phyloP scores from a whole-genome alignment of 2,797 vertebrate species.

The Coracias cyanogaster region DNA sequence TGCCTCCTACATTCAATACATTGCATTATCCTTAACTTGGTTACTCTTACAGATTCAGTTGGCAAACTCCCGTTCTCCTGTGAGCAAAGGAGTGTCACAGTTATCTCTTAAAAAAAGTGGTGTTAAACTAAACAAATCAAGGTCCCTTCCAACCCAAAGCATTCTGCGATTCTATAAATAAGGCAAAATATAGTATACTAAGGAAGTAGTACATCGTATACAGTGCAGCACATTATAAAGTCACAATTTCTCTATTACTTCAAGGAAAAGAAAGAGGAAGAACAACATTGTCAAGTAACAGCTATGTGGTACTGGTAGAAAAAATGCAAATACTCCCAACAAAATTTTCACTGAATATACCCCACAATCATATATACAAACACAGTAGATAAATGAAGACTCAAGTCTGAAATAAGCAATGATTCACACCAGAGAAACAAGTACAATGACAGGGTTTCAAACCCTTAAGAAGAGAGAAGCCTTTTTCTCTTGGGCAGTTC shows the following conservation, averaged over 20 bases:
- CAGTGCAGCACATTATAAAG: not conserved
- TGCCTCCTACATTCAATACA: not conserved
- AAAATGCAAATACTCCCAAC: not conserved
- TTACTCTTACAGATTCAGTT: not conserved
- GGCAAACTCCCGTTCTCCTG: not conserved
- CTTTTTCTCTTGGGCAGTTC: not conserved
- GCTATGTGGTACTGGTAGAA: not conserved
- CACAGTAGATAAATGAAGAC: not conserved
- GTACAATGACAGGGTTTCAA: not conserved
- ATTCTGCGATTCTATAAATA: not conserved
- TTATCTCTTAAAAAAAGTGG: not conserved
- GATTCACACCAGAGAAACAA: not conserved
- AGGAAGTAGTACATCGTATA: not conserved
- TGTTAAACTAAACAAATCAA: not conserved
- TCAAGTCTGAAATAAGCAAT: not conserved
- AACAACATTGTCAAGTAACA: not conserved
- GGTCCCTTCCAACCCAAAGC: not conserved
- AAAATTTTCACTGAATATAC: not conserved
- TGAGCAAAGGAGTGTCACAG: not conserved
- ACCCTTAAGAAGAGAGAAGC: not conserved
- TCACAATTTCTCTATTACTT: not conserved
- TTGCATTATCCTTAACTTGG: rapidly evolving
- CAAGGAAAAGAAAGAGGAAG: not conserved
- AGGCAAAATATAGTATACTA: rapidly evolving
- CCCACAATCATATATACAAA: not conserved